These are phyloP conservation scores for Thereva nobilitata DNA, from an alignment of 2,888 invertebrate species.

Conservation along the genomic window DNA sequence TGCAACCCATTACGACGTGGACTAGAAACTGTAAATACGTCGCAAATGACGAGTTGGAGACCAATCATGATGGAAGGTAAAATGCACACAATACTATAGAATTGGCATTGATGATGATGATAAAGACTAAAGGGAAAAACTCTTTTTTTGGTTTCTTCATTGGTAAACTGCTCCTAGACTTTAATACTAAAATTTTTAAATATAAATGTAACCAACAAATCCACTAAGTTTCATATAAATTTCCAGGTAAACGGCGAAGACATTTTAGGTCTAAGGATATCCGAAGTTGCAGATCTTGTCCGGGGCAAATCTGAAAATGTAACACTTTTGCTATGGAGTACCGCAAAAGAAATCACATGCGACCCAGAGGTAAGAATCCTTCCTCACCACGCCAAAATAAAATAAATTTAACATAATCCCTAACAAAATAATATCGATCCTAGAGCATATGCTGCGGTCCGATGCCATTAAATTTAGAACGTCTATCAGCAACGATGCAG, in stretches of 20 bases:
- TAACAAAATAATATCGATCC: conserved; percentile 6
- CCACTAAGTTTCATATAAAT: not conserved
- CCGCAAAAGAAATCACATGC: conserved; percentile 59
- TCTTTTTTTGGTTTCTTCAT: no score
- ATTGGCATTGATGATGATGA: no score
- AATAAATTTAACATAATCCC: conserved; percentile 3
- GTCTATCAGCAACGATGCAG: conserved; percentile 61
- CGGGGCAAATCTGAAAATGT: conserved; percentile 57
- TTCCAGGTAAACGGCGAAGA: conserved; percentile 65
- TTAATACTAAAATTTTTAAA: no score
- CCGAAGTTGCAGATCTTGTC: conserved; percentile 62
- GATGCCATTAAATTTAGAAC: conserved; percentile 62
- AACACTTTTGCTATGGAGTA: conserved; percentile 61
- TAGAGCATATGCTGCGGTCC: conserved; percentile 62
- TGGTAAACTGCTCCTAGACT: no score
- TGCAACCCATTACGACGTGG: no score
- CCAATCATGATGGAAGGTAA: no score
- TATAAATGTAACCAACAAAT: not conserved
- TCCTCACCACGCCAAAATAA: no score
- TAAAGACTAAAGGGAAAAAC: no score
- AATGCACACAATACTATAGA: no score
- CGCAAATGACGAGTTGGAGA: no score
- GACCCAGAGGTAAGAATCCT: conserved; percentile 55
- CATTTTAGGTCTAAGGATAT: conserved; percentile 60
- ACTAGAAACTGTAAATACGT: no score